Evolutionary conservation across 2,888 invertebrate species (phyloP), one percentile per base, ranked within the genome.

Genomic region (Orthosia cruda): DNA sequence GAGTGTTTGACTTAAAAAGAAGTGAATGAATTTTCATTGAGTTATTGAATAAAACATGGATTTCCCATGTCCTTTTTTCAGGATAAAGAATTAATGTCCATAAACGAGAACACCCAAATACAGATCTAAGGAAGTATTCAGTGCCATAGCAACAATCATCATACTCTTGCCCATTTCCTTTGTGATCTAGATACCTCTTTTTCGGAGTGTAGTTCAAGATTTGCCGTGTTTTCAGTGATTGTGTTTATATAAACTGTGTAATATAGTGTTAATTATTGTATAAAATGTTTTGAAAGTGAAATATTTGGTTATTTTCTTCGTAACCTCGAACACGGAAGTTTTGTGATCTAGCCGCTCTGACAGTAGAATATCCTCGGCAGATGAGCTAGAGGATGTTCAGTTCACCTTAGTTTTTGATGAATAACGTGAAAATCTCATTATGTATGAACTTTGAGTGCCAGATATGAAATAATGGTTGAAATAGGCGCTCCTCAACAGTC

Each of bases 401-500:
- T 71, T 70, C 49, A 55, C n/a, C 12, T 20, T 59, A 84, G n/a
- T 23, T 62, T 59, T 74, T 71, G 54, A 71, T 57, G 67, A 67
- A 71, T 63, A 50, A 78, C 80, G 84, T 80, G 73, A 74, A 69
- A 74, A 77, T 80, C 59, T 81, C 75, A 88, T 85, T 89, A 89
- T 88, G 90, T 62, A 81, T 76, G 80, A 80, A 77, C 75, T 77
- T 76, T 87, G 86, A 84, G 81, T 85, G 85, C 83, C 87, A 80
- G 90, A 89, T 71, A 92, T 92, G 90, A 88, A 92, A 96, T 92
- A 95, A 96, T 96, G 96, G 96, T 96, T 92, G 96, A 96, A 94
- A 95, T 95, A 92, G 96, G 96, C 81, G 94, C 91, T 70, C 95
- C 95, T 81, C 96, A 95, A 87, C 95, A 93, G 89, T 92, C 95